phyloP scores from a whole-genome alignment of 2,888 invertebrate genomes.

The Eremobia ochroleuca region DNA sequence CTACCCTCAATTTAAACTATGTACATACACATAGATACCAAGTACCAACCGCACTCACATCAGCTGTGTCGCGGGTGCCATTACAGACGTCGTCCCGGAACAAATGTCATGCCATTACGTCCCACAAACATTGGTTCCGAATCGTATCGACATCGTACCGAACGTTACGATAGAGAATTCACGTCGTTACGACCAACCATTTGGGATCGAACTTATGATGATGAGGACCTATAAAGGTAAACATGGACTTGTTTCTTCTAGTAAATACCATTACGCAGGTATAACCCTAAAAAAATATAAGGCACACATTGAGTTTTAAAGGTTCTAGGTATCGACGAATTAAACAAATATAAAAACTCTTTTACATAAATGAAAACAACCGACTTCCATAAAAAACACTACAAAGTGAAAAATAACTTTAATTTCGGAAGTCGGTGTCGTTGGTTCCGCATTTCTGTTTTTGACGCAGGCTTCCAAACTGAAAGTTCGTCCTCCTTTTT shows the following conservation, averaged over 20 bases:
- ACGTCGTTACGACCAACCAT: conserved; percentile 6
- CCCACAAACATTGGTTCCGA: neutral
- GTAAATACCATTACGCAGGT: neutral
- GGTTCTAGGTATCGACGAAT: neutral
- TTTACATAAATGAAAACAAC: no score
- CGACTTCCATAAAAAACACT: no score
- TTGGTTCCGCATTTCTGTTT: no score
- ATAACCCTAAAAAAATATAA: neutral
- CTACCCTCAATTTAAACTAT: neutral
- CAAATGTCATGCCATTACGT: conserved; percentile 35
- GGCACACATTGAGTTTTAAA: neutral
- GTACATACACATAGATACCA: neutral
- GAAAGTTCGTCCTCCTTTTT: no score
- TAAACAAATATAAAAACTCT: neutral
- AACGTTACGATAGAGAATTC: conserved; percentile 5
- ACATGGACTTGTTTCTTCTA: neutral
- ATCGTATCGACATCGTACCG: neutral
- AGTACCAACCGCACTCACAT: neutral
- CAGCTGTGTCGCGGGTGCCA: neutral
- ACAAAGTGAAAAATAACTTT: no score
- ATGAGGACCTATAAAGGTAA: conserved; percentile 12
- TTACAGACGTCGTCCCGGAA: conserved; percentile 7
- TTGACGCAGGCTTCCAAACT: no score
- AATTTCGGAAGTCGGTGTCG: no score
- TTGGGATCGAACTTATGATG: conserved; percentile 1